These are phyloP conservation scores for Watsonalla cultraria DNA, from an alignment of 2,888 invertebrate species.

Conservation along the genomic window DNA sequence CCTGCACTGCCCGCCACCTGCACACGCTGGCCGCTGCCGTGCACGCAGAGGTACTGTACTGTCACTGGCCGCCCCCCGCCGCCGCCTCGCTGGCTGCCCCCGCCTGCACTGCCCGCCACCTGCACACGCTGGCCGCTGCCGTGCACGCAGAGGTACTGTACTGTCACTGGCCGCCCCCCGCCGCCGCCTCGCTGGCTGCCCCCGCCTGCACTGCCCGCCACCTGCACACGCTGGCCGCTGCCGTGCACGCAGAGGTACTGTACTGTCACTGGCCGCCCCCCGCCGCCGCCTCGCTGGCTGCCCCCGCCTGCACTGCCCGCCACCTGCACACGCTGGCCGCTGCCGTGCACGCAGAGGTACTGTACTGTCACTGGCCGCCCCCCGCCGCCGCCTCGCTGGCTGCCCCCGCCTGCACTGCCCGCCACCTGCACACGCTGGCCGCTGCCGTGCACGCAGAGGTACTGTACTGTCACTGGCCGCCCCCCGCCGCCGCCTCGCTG, in stretches of 20 bases:
- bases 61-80: neutral
- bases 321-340: slow-evolving; percentile 3
- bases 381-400: neutral
- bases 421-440: slow-evolving; percentile 3
- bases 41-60: slow-evolving; percentile 4
- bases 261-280: slow-evolving; percentile 24
- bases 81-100: neutral
- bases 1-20: neutral
- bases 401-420: neutral
- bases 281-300: neutral
- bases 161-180: neutral
- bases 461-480: slow-evolving; percentile 21
- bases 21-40: slow-evolving; percentile 3
- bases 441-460: neutral
- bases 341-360: slow-evolving; percentile 5
- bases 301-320: too few species aligned
- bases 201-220: slow-evolving; percentile 76
- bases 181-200: neutral
- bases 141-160: too few species aligned
- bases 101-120: neutral
- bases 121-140: neutral
- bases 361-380: neutral
- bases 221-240: slow-evolving; percentile 82
- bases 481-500: slow-evolving; percentile 27
- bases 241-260: slow-evolving; percentile 49